Percentiles rank a stretch among this genome's conserved stretches.
phyloP scores from a whole-genome alignment of 2,797 vertebrate species.

The Dryobates pubescens region DNA sequence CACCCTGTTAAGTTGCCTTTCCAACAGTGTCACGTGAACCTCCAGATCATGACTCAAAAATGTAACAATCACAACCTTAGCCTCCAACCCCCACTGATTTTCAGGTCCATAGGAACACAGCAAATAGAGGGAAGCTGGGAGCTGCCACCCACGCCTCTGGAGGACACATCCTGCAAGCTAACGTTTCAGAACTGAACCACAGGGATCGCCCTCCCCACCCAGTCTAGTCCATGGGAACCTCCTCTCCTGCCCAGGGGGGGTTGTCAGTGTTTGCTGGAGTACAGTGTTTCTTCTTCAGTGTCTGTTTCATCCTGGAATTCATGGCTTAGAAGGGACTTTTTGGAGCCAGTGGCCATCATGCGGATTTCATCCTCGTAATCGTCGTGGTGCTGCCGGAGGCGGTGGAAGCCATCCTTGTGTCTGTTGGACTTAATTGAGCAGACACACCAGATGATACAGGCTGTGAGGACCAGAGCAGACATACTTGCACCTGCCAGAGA shows the following conservation, averaged over 20 bases:
- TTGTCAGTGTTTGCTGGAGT: conserved; percentile 95
- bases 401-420: conserved; percentile 97
- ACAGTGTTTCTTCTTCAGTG: conserved; percentile 96
- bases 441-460: conserved; percentile 98
- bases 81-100: conserved; percentile 49
- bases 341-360: conserved; percentile 94
- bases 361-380: conserved; percentile 97
- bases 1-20: conserved; percentile 4
- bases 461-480: conserved; percentile 92
- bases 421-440: conserved; percentile 94
- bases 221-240: conserved; percentile 57
- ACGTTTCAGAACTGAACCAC: conserved; percentile 58
- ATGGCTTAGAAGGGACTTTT: conserved; percentile 93
- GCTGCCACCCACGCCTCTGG: conserved; percentile 58
- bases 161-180: conserved; percentile 59
- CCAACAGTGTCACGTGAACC: background rate
- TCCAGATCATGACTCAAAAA: conserved; percentile 39
- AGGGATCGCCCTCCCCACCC: background rate
- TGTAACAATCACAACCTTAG: background rate
- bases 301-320: conserved; percentile 99
- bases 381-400: conserved; percentile 92
- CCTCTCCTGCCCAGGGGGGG: conserved; percentile 16
- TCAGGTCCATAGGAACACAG: conserved; percentile 32
- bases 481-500: conserved; percentile 90
- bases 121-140: conserved; percentile 52